Conservation (phyloP, 2,797 vertebrate species). For the Zalophus californianus region DNA sequence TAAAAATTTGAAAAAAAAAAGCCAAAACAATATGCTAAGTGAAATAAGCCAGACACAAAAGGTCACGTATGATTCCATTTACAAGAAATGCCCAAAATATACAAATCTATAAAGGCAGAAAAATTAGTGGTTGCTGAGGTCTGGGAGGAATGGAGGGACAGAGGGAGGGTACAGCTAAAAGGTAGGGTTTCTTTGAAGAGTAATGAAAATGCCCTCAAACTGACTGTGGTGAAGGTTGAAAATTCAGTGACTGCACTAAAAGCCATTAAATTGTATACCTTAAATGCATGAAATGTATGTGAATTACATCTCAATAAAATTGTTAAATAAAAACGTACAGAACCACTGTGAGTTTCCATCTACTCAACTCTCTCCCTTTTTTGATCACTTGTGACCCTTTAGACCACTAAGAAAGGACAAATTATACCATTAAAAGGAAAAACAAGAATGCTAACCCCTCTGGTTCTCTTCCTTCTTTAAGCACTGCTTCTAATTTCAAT, state of each 20-base stretch:
- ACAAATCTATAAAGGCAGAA: conserved; percentile 7
- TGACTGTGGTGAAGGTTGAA: conserved; percentile 3
- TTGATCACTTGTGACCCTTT: background rate
- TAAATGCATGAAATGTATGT: background rate
- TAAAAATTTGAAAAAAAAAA: background rate
- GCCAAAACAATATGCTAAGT: conserved; percentile 16
- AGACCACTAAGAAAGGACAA: conserved; percentile 32
- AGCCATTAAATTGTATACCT: background rate
- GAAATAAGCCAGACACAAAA: conserved; percentile 31
- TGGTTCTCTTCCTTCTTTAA: conserved; percentile 58
- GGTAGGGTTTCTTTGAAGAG: background rate
- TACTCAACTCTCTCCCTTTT: background rate
- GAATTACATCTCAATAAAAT: conserved; percentile 42
- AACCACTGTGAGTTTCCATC: conserved; percentile 24
- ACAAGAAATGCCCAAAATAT: conserved; percentile 34
- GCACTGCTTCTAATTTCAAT: conserved; percentile 55
- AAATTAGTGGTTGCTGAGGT: background rate
- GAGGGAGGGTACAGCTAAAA: conserved; percentile 5
- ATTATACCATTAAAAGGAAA: conserved; percentile 42
- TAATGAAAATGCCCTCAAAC: conserved; percentile 57
- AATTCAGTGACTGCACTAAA: conserved; percentile 45
- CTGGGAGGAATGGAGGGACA: background rate
- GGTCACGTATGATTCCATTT: conserved; percentile 32
- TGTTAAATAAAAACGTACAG: conserved; percentile 1
- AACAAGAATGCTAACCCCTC: conserved; percentile 32